A percentile compares a stretch with the other conserved stretches of the same genome.
Evolutionary conservation across 2,797 vertebrate species (phyloP).

Genomic region (Semotilus atromaculatus): DNA sequence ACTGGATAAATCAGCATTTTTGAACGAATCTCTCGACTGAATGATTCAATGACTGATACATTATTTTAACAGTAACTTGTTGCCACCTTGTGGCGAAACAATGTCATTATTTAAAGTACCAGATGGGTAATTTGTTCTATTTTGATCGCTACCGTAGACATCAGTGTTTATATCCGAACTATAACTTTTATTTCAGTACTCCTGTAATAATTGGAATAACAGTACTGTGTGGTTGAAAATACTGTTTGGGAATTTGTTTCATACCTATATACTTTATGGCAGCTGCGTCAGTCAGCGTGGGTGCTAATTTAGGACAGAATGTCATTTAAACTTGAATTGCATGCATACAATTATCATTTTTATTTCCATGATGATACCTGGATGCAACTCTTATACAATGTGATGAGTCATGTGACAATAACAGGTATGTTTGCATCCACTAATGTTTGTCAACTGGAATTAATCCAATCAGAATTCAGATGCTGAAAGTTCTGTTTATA

Average conservation of each 20-base stretch:
- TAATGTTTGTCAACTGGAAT: not conserved
- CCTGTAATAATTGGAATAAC: not conserved
- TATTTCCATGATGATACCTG: not conserved
- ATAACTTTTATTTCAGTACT: not conserved
- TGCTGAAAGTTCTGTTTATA: not conserved
- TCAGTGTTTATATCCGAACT: not conserved
- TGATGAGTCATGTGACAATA: not conserved
- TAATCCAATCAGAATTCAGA: not conserved
- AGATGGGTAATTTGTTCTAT: not conserved
- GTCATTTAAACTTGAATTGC: not conserved
- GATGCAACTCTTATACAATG: not conserved
- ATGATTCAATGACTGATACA: not conserved
- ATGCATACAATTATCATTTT: not conserved
- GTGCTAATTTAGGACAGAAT: not conserved
- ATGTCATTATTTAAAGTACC: not conserved
- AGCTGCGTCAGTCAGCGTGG: not conserved
- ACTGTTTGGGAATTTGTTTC: not conserved
- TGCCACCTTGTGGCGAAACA: not conserved
- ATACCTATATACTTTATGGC: no score
- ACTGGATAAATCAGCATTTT: not conserved
- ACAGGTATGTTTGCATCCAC: not conserved
- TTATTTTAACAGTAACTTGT: not conserved
- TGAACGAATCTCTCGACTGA: not conserved
- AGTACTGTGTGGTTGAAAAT: not conserved
- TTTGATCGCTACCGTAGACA: not conserved